phyloP scores from a whole-genome alignment of 2,888 invertebrate species.

The Cryptophagus acutangulus region DNA sequence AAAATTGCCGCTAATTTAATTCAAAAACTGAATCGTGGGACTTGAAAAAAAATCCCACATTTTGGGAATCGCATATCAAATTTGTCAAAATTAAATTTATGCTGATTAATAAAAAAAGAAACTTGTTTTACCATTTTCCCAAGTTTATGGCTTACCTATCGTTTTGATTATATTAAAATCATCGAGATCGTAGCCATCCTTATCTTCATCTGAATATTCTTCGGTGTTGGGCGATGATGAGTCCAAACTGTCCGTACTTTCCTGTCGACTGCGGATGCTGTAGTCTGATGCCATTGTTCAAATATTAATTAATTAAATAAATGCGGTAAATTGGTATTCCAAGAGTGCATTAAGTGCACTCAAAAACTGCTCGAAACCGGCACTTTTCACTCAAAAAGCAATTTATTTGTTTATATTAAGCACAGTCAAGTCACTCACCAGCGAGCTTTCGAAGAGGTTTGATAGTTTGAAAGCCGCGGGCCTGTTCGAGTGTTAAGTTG shows the following conservation, averaged over 20 bases:
- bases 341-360: neutral
- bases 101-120: too few species aligned
- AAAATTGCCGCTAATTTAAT: too few species aligned
- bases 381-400: too few species aligned
- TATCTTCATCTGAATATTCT: slow-evolving; percentile 54
- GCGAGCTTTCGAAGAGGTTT: slow-evolving; percentile 16
- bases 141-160: slow-evolving; percentile 70
- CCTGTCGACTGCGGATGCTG: slow-evolving; percentile 38
- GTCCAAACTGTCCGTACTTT: slow-evolving; percentile 45
- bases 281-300: slow-evolving; percentile 2
- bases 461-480: slow-evolving; percentile 28
- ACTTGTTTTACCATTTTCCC: too few species aligned
- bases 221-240: slow-evolving; percentile 48
- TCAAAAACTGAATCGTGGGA: too few species aligned
- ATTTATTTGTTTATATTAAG: neutral
- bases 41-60: too few species aligned
- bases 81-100: too few species aligned
- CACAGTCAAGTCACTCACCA: slow-evolving; percentile 19
- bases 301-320: neutral
- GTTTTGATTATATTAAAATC: slow-evolving; percentile 84
- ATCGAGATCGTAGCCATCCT: slow-evolving; percentile 57
- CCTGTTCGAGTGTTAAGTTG: slow-evolving; percentile 11
- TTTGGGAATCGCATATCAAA: too few species aligned
- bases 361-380: slow-evolving; percentile 12
- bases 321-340: neutral